Evolutionary conservation across 1,140 invertebrate species (phyloP).

Genomic region (Bombyx mandarina): DNA sequence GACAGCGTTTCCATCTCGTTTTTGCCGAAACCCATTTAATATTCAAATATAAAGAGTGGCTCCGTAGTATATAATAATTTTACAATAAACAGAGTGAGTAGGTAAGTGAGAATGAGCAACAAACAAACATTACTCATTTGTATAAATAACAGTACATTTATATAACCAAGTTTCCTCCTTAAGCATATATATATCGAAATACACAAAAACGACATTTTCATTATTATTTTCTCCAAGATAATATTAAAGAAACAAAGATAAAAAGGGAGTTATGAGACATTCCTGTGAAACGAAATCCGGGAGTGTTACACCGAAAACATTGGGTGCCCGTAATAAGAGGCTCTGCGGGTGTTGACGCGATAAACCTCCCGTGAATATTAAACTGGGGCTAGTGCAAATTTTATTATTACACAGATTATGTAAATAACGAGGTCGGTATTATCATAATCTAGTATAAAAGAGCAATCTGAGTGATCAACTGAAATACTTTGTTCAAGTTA

Average conservation of each 20-base stretch:
- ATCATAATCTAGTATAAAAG: conserved; percentile 13
- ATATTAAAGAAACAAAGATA: neutral
- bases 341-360: conserved; percentile 11
- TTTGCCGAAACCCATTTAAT: no score
- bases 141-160: neutral
- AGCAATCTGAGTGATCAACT: conserved; percentile 2
- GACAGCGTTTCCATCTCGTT: no score
- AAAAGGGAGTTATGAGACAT: neutral
- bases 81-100: no score
- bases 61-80: no score
- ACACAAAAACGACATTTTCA: neutral
- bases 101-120: no score
- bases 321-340: conserved; percentile 1
- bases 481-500: conserved; percentile 1
- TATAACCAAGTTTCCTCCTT: neutral
- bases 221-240: neutral
- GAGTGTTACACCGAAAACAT: neutral
- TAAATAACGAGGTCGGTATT: conserved; percentile 8
- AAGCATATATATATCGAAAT: neutral
- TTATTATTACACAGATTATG: conserved; percentile 19
- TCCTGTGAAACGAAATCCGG: no score
- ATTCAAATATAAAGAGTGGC: no score
- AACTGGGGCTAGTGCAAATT: conserved; percentile 13
- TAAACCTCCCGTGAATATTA: conserved; percentile 13
- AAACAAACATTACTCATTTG: no score